Conservation (phyloP, 2,797 vertebrate genomes). For the Salmo trutta region DNA sequence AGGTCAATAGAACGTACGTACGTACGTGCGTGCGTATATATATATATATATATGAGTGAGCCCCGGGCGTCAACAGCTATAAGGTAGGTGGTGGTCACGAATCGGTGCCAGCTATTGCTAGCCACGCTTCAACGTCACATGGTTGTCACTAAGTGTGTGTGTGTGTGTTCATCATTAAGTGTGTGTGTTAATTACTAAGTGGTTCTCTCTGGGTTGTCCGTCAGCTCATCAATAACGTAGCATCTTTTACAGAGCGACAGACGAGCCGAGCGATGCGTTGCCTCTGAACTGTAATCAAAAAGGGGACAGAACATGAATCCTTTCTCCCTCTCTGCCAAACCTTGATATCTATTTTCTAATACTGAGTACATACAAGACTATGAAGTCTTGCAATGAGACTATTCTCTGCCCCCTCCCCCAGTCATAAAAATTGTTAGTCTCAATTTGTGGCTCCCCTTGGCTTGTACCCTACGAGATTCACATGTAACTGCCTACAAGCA, state of each 20-base stretch:
- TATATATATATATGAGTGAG: background rate
- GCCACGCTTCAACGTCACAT: constrained; percentile 23
- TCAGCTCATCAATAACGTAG: constrained; percentile 60
- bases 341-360: background rate
- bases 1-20: constrained; percentile 10
- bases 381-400: background rate
- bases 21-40: background rate
- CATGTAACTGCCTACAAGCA: background rate
- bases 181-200: constrained; percentile 14
- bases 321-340: background rate
- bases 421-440: background rate
- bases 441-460: too few species aligned
- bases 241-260: constrained; percentile 30
- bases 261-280: constrained; percentile 18
- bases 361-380: background rate
- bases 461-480: background rate
- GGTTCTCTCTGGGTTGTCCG: constrained; percentile 31
- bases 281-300: constrained; percentile 42
- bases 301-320: background rate
- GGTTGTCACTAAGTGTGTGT: constrained; percentile 17
- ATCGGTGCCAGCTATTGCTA: constrained; percentile 45
- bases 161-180: constrained; percentile 19
- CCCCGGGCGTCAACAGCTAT: background rate
- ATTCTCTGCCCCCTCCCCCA: background rate
- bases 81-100: constrained; percentile 30